Percentiles rank a stretch among this genome's conserved stretches.
Conservation (phyloP, 2,888 invertebrate species). For the Cyrtodaria siliqua region DNA sequence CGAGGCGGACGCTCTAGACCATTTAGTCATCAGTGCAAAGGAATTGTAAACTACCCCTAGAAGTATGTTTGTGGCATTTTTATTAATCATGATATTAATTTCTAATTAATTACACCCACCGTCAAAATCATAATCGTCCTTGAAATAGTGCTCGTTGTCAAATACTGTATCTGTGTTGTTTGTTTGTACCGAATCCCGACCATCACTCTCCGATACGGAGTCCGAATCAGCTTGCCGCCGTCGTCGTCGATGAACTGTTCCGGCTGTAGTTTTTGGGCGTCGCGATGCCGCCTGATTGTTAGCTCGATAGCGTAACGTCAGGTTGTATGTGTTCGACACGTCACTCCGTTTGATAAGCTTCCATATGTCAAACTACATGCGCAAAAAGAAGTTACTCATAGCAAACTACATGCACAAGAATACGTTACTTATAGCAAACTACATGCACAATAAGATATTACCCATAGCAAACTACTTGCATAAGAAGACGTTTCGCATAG, state of each 20-base stretch:
- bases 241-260: constrained; percentile 29
- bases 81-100: too few species aligned
- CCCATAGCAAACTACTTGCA: too few species aligned
- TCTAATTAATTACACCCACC: constrained; percentile 65
- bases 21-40: too few species aligned
- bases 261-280: constrained; percentile 33
- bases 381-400: too few species aligned
- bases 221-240: constrained; percentile 35
- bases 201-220: constrained; percentile 39
- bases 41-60: too few species aligned
- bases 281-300: constrained; percentile 45
- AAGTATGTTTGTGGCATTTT: too few species aligned
- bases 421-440: too few species aligned
- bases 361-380: constrained; percentile 74
- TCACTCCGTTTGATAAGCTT: constrained; percentile 67
- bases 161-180: constrained; percentile 49
- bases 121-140: constrained; percentile 72
- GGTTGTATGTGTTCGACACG: constrained; percentile 65
- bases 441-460: too few species aligned
- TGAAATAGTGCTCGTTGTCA: constrained; percentile 67
- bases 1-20: too few species aligned
- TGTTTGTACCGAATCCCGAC: constrained; percentile 49
- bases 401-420: too few species aligned
- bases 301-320: constrained; percentile 67
- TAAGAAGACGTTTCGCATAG: too few species aligned